Conservation (phyloP, 2,888 invertebrate genomes). For the Tanypteryx hageni region DNA sequence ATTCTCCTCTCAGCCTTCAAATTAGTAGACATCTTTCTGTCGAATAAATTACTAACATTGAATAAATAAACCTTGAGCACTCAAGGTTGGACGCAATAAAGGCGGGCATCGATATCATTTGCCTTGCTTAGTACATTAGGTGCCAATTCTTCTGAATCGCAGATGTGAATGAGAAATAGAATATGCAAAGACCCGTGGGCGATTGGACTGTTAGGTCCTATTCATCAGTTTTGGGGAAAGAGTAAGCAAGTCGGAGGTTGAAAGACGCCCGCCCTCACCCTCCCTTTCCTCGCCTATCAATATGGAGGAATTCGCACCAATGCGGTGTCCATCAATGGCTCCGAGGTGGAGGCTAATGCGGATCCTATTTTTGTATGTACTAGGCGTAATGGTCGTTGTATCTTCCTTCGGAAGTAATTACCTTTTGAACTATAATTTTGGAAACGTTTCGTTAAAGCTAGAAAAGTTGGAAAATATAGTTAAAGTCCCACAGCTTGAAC, state of each 20-base stretch:
- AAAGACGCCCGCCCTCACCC: not conserved
- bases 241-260: not conserved
- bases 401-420: too few species aligned
- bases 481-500: not conserved
- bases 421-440: too few species aligned
- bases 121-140: not conserved
- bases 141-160: not conserved
- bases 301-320: not conserved
- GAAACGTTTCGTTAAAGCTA: too few species aligned
- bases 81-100: too few species aligned
- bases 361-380: not conserved
- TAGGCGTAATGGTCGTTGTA: not conserved
- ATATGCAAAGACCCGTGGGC: slow-evolving; percentile 12
- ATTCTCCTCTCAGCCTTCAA: too few species aligned
- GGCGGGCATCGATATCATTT: too few species aligned
- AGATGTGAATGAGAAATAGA: not conserved
- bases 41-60: too few species aligned
- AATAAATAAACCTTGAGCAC: too few species aligned
- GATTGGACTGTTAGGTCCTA: slow-evolving; percentile 18
- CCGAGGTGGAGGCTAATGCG: too few species aligned
- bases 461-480: too few species aligned
- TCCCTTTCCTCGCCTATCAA: not conserved
- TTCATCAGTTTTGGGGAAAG: not conserved
- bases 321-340: not conserved
- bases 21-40: too few species aligned